phyloP scores from a whole-genome alignment of 2,113 vertebrate species.

The Eonycteris spelaea region DNA sequence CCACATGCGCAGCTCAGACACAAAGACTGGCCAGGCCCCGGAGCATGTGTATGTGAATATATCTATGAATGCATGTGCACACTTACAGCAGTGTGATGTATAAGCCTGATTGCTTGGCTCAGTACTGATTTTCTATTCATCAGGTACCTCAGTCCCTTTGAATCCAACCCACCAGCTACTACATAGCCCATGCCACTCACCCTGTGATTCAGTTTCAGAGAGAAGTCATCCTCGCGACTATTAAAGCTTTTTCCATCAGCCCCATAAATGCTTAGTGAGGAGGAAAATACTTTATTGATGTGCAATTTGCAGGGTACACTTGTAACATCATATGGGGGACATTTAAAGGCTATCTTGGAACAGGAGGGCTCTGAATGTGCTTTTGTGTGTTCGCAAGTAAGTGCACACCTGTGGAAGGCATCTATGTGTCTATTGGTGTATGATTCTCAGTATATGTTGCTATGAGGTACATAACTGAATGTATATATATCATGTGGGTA shows the following conservation, averaged over 20 bases:
- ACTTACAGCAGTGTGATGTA: background rate
- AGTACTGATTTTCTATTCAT: background rate
- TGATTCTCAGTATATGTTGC: background rate
- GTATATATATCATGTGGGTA: background rate
- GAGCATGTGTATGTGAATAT: background rate
- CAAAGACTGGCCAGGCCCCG: background rate
- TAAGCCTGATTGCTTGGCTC: background rate
- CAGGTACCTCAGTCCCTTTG: background rate
- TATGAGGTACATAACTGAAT: background rate
- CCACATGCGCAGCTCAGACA: background rate
- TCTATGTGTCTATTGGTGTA: background rate
- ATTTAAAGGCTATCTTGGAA: background rate
- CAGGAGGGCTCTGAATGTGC: background rate
- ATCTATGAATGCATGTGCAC: background rate
- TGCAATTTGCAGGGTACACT: background rate
- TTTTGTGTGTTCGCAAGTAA: background rate
- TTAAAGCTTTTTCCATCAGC: background rate
- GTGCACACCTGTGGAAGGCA: background rate
- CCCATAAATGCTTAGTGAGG: background rate
- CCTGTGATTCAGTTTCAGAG: background rate
- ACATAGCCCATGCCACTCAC: background rate
- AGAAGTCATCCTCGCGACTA: background rate
- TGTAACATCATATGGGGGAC: background rate
- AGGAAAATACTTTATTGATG: constrained; percentile 49
- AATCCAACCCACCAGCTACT: background rate